A percentile compares a stretch with the other conserved stretches of the same genome.
Evolutionary conservation across 2,113 vertebrate genomes (phyloP).

Genomic region (Conger conger): DNA sequence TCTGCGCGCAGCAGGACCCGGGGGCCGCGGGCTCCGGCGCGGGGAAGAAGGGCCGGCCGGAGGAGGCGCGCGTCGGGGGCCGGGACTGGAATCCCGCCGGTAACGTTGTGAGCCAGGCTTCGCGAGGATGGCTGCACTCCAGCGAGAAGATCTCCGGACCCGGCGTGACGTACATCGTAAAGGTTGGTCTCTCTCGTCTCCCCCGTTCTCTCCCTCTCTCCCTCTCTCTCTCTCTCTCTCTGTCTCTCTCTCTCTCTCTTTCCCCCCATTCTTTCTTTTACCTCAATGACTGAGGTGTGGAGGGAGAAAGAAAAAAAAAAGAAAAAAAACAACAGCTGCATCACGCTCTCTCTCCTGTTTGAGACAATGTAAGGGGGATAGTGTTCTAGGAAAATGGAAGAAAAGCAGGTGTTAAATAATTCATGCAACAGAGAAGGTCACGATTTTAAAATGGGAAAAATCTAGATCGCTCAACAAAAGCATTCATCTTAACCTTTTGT

Average conservation of each 20-base stretch:
- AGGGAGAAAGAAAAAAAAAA: constrained; percentile 27
- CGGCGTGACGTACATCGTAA: constrained; percentile 94
- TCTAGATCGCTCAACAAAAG: constrained; percentile 41
- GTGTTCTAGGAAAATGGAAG: constrained; percentile 45
- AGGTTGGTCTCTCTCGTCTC: constrained; percentile 80
- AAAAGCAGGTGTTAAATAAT: constrained; percentile 59
- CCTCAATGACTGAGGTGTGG: constrained; percentile 52
- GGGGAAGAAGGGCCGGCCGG: constrained; percentile 78
- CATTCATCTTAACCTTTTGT: background rate
- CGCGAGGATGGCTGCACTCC: constrained; percentile 84
- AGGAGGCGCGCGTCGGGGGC: constrained; percentile 71
- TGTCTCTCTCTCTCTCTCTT: too few relatives aligned
- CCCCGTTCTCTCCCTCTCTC: constrained; percentile 41
- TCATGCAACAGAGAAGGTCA: constrained; percentile 58
- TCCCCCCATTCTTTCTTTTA: constrained; percentile 58
- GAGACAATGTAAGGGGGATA: constrained; percentile 51
- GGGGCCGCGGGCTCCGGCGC: constrained; percentile 70
- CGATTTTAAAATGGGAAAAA: constrained; percentile 35
- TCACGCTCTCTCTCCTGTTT: constrained; percentile 54
- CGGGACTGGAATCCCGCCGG: constrained; percentile 80
- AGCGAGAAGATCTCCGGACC: constrained; percentile 95
- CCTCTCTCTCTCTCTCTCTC: too few relatives aligned
- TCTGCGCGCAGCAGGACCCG: constrained; percentile 79
- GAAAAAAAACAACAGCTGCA: constrained; percentile 42
- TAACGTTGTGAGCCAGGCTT: constrained; percentile 78